phyloP scores from a whole-genome alignment of 2,113 vertebrate genomes.

The Camelus bactrianus region DNA sequence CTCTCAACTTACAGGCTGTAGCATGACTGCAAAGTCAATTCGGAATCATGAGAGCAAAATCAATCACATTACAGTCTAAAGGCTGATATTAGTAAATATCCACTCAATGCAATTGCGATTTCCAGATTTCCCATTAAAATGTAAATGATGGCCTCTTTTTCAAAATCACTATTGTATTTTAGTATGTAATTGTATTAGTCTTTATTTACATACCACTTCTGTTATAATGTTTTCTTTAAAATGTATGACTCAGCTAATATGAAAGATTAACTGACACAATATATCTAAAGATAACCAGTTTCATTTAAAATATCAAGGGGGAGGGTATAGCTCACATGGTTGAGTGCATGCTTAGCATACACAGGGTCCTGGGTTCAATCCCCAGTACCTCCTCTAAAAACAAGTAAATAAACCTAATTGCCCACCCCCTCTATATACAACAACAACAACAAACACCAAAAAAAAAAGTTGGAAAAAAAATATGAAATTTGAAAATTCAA shows the following conservation, averaged over 20 bases:
- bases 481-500: not conserved
- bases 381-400: too few relatives aligned
- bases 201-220: constrained; percentile 14
- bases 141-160: constrained; percentile 31
- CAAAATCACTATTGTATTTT: constrained; percentile 45
- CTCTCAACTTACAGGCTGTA: not conserved
- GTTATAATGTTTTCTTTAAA: constrained; percentile 35
- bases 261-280: constrained; percentile 46
- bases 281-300: not conserved
- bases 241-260: not conserved
- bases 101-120: not conserved
- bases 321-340: too few relatives aligned
- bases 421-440: too few relatives aligned
- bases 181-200: constrained; percentile 13
- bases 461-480: not conserved
- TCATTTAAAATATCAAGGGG: not conserved
- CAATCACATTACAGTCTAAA: not conserved
- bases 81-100: constrained; percentile 8
- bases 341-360: too few relatives aligned
- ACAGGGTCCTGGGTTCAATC: too few relatives aligned
- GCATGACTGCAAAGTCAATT: constrained; percentile 28
- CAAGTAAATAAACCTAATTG: too few relatives aligned
- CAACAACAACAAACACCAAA: too few relatives aligned
- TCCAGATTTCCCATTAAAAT: constrained; percentile 27
- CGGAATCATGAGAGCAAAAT: not conserved